Conservation (phyloP, 2,888 invertebrate genomes). For the Tyria jacobaeae region DNA sequence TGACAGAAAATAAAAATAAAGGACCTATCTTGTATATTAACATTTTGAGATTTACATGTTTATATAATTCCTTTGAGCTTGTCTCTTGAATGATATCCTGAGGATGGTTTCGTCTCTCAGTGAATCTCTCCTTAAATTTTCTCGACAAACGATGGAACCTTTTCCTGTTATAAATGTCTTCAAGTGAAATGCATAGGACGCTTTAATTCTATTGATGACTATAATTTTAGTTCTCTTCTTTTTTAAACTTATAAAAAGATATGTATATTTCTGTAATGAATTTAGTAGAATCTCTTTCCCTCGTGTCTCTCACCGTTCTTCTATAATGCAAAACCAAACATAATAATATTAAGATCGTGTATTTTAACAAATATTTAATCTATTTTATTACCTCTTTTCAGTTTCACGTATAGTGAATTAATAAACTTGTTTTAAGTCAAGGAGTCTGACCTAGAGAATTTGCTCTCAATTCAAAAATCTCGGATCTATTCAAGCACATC, state of each 20-base stretch:
- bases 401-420: too few relatives aligned
- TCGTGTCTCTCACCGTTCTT: too few relatives aligned
- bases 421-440: neutral
- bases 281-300: neutral
- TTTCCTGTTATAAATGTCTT: conserved; percentile 37
- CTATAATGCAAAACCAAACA: too few relatives aligned
- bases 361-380: too few relatives aligned
- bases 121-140: conserved; percentile 59
- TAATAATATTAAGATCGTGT: too few relatives aligned
- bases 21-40: too few relatives aligned
- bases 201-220: too few relatives aligned
- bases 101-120: conserved; percentile 51
- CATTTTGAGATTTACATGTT: too few relatives aligned
- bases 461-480: neutral
- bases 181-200: conserved; percentile 32
- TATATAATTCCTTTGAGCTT: neutral
- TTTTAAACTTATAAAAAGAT: neutral
- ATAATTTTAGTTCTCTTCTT: too few relatives aligned
- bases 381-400: neutral
- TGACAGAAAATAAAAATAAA: too few relatives aligned
- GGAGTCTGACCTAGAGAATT: neutral
- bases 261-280: neutral
- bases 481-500: conserved; percentile 1
- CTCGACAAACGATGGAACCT: conserved; percentile 47
- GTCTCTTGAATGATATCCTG: neutral